Evolutionary conservation across 2,797 vertebrate species (phyloP).

Genomic region (Sitta carolinensis): DNA sequence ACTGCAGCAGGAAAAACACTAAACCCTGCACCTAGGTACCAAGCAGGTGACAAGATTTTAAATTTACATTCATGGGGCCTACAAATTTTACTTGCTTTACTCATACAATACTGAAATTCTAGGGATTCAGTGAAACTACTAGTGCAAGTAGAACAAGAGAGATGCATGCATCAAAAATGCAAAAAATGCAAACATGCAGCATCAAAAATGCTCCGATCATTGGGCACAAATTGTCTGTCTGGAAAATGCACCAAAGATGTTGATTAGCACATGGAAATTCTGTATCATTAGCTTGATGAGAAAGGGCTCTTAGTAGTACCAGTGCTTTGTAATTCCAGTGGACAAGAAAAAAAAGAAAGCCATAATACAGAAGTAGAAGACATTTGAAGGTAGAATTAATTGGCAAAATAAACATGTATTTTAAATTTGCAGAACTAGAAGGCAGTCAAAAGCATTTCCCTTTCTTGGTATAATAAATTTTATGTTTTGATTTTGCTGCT

Average conservation of each 20-base stretch:
- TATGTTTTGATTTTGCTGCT: neutral
- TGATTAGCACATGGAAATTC: neutral
- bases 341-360: neutral
- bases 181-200: neutral
- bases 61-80: neutral
- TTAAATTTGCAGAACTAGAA: neutral
- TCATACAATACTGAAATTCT: fast-evolving
- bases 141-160: neutral
- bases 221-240: neutral
- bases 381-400: neutral
- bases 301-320: neutral
- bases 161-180: neutral
- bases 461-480: neutral
- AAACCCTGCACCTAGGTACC: neutral
- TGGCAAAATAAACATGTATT: neutral
- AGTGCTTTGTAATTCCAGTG: neutral
- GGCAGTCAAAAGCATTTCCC: neutral
- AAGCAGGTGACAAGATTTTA: neutral
- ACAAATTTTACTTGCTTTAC: neutral
- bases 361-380: neutral
- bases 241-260: neutral
- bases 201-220: neutral
- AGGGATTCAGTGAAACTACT: neutral
- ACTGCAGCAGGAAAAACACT: neutral
- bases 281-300: neutral